These are phyloP conservation scores for Agrochola lychnidis DNA, from an alignment of 2,888 invertebrate species.

Conservation along the genomic window DNA sequence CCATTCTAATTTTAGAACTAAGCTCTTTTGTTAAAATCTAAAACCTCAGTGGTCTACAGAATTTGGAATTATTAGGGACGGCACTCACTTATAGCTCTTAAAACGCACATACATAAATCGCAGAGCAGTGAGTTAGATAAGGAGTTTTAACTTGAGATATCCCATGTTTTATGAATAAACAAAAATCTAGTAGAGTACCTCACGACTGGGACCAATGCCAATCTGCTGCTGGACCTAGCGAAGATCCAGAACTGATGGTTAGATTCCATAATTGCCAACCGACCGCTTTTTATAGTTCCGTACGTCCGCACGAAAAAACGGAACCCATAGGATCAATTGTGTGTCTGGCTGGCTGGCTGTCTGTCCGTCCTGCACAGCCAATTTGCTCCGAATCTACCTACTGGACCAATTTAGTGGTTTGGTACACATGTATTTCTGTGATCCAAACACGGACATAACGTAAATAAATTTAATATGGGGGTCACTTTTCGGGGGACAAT, in stretches of 20 bases:
- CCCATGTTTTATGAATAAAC: neutral
- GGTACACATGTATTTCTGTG: too few species aligned
- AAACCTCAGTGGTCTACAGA: neutral
- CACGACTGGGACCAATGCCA: neutral
- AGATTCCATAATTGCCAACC: neutral
- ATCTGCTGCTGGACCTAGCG: neutral
- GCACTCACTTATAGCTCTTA: neutral
- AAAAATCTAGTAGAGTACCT: too few species aligned
- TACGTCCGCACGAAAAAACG: too few species aligned
- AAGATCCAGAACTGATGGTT: neutral
- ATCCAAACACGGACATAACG: too few species aligned
- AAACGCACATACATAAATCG: neutral
- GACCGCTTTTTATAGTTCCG: neutral
- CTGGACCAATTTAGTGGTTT: too few species aligned
- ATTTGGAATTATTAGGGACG: neutral
- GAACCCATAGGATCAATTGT: too few species aligned
- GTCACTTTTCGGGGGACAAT: too few species aligned
- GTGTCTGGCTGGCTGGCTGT: too few species aligned
- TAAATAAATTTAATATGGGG: too few species aligned
- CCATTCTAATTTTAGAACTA: neutral
- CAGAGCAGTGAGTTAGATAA: neutral
- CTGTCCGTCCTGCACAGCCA: too few species aligned
- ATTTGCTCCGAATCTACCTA: too few species aligned
- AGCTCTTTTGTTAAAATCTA: neutral
- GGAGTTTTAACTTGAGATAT: neutral